Percentiles rank a stretch among this genome's conserved stretches.
These are phyloP conservation scores for Tetanocera ferruginea DNA, from an alignment of 2,888 invertebrate species.

Conservation along the genomic window DNA sequence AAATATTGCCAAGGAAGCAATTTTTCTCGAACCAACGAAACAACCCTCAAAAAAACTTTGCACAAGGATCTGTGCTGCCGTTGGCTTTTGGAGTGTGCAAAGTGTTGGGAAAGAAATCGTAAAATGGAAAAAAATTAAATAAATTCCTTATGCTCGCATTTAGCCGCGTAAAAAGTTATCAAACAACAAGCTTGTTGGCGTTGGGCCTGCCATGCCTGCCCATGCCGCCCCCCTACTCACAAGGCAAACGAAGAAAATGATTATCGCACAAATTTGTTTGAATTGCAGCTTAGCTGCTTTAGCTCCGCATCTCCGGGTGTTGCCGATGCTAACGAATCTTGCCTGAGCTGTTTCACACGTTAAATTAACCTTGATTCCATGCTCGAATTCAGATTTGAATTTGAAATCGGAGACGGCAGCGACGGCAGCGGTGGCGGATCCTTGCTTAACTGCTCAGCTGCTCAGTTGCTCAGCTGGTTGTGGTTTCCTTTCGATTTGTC, in stretches of 20 bases:
- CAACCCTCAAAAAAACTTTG: background rate
- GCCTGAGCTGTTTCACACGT: constrained; percentile 43
- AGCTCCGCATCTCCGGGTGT: background rate
- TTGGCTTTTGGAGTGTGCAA: background rate
- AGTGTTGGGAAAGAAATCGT: background rate
- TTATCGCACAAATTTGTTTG: constrained; percentile 46
- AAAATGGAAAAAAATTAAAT: constrained; percentile 9
- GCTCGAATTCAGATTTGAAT: background rate
- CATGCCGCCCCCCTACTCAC: background rate
- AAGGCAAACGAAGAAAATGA: constrained; percentile 39
- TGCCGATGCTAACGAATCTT: constrained; percentile 39
- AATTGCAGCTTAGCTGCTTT: constrained; percentile 37
- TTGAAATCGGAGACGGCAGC: background rate
- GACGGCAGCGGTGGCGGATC: background rate
- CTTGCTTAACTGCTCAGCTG: background rate
- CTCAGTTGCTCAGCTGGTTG: background rate
- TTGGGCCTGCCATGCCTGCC: no score
- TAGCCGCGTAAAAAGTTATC: background rate
- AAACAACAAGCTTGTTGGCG: background rate
- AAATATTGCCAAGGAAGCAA: constrained; percentile 30
- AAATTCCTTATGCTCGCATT: constrained; percentile 20
- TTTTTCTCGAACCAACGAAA: background rate
- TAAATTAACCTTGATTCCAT: constrained; percentile 42
- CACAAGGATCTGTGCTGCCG: background rate
- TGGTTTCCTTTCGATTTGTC: constrained; percentile 30